Base-by-base conservation (phyloP, 2,888 invertebrate genomes). In the Eudemis profundana region DNA sequence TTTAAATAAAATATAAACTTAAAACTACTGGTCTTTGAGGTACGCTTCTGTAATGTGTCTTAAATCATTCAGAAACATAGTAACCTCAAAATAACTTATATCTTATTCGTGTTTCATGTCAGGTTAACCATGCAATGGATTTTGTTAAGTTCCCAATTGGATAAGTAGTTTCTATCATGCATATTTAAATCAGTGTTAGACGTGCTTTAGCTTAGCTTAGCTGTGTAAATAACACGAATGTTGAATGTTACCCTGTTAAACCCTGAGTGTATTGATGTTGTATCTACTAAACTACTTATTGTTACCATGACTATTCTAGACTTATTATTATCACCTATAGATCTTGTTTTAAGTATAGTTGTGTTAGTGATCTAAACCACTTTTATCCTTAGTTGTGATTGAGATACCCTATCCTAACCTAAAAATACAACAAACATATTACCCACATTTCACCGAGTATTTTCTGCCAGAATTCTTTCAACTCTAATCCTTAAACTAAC, bases 191-290 rank as follows among this genome's bases (percentile, higher is more conserved):
- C 51, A 56, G 19, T 67, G 54, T 65, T 67, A 33, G 57, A 47
- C 61, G 68, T 68, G 69, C 69, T 69, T 66, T 56, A 49, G 62
- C 60, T 65, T 50, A 47, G 61, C 61, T 62, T 68, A 62, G 36
- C 57, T 61, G 38, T 68, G 68, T 66, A 59, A 62, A 64, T 60
- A 64, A 64, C 51, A 57, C 14, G 57, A 23, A 50, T 67, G 51
- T 49, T 59, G 46, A 67, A 54, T 67, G 63, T 64, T 23, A n/a
- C 27, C 33, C 54, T 57, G 46, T 44, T 44, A 44, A 40, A 15
- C 27, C 53, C 53, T 64, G 21, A 63, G 42, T 62, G 68, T 69
- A 61, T 69, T 57, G 44, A 62, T 67, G 54, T 66, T 50, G 44
- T 59, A 63, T 49, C 64, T 60, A 66, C 51, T 66, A 40, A 23